A percentile compares a stretch with the other conserved stretches of the same genome.
Evolutionary conservation across 92 coral and sea anemone species (phyloP).

Genomic region (Phenganax stokvisi): DNA sequence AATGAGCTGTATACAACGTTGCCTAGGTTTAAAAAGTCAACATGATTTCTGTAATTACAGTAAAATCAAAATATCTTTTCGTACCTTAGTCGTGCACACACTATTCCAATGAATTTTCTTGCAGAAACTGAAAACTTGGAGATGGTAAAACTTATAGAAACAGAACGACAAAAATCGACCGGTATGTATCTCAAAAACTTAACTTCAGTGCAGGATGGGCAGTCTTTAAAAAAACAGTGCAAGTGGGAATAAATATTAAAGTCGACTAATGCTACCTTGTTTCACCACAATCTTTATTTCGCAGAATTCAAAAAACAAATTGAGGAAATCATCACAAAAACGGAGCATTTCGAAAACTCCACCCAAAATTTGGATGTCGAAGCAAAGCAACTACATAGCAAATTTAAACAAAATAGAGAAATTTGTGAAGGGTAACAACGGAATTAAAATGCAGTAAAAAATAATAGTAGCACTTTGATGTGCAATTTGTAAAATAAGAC

Average conservation of each 20-base stretch:
- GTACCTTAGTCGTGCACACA: too few relatives aligned
- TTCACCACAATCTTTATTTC: background rate
- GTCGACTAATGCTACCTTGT: too few relatives aligned
- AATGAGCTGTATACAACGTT: too few relatives aligned
- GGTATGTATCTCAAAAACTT: constrained; percentile 44
- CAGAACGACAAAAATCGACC: constrained; percentile 64
- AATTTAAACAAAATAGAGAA: constrained; percentile 79
- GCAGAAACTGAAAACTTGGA: constrained; percentile 88
- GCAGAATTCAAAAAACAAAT: constrained; percentile 64
- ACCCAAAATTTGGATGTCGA: constrained; percentile 68
- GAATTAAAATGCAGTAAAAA: background rate
- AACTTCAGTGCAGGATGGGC: too few relatives aligned
- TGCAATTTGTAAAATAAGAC: background rate
- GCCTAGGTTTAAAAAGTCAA: too few relatives aligned
- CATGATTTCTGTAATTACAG: too few relatives aligned
- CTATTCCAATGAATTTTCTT: background rate
- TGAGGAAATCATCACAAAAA: constrained; percentile 50
- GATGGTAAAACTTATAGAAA: constrained; percentile 68
- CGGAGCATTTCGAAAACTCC: constrained; percentile 65
- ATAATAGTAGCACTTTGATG: background rate
- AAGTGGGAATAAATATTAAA: too few relatives aligned
- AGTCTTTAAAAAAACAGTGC: too few relatives aligned
- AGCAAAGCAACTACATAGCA: constrained; percentile 82
- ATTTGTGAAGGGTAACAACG: constrained; percentile 69
- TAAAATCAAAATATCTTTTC: too few relatives aligned